phyloP scores from a whole-genome alignment of 2,888 invertebrate species.

The Kryphioiulus occultus region DNA sequence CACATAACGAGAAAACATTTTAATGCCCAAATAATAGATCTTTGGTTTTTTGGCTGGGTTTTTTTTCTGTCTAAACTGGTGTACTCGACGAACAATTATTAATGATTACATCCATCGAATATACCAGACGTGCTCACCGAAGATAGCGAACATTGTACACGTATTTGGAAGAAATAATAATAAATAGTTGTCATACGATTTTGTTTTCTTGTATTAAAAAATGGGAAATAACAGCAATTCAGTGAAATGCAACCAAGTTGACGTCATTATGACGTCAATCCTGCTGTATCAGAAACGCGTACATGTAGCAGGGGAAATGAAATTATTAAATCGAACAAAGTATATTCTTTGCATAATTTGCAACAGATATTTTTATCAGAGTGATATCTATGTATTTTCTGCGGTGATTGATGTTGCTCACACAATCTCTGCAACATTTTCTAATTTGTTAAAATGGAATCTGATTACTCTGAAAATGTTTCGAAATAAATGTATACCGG shows the following conservation, averaged over 20 bases:
- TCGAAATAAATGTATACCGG: too few species aligned
- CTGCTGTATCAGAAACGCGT: not conserved
- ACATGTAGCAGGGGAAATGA: too few species aligned
- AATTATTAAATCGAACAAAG: too few species aligned
- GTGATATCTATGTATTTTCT: too few species aligned
- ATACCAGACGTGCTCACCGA: not conserved
- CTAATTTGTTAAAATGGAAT: too few species aligned
- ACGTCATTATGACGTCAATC: not conserved
- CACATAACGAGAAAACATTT: slow-evolving; percentile 5
- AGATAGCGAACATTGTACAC: not conserved
- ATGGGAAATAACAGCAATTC: too few species aligned
- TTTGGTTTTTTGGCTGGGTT: not conserved
- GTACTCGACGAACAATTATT: not conserved
- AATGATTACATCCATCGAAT: not conserved
- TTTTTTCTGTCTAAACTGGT: not conserved
- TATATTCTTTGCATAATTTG: too few species aligned
- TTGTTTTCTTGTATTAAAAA: not conserved
- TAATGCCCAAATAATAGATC: slow-evolving; percentile 13
- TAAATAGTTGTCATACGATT: not conserved
- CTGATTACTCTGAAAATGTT: too few species aligned
- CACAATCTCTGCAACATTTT: too few species aligned
- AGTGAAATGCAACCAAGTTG: not conserved
- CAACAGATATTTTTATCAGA: too few species aligned
- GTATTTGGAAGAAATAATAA: not conserved
- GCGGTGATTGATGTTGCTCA: too few species aligned